Conservation (phyloP, 1,140 invertebrate species). For the Zaprionus camerounensis region DNA sequence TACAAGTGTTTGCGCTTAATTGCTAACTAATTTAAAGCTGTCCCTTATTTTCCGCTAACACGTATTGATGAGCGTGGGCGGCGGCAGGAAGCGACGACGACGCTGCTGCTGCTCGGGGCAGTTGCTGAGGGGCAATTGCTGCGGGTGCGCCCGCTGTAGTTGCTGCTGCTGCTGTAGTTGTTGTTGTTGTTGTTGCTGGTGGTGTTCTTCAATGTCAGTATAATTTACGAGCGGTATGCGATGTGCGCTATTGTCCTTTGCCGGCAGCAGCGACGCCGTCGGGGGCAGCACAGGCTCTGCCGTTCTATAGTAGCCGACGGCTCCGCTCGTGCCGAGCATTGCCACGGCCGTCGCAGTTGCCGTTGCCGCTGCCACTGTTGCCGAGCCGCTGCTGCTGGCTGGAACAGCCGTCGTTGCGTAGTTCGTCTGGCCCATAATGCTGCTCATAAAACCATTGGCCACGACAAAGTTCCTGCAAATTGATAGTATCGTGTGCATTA, state of each 20-base stretch:
- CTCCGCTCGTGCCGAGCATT: conserved; percentile 14
- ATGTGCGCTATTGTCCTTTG: conserved; percentile 51
- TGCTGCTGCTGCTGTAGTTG: conserved; percentile 7
- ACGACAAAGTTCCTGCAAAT: conserved; percentile 84
- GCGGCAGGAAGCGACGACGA: conserved; percentile 40
- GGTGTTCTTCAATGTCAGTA: conserved; percentile 50
- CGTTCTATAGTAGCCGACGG: conserved; percentile 41
- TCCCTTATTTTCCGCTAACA: conserved; percentile 58
- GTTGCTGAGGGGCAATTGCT: background rate
- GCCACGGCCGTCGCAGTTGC: conserved; percentile 4
- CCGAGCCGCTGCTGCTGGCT: background rate
- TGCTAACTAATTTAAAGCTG: conserved; percentile 65
- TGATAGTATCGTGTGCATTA: conserved; percentile 62
- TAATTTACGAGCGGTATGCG: conserved; percentile 47
- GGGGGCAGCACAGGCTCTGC: conserved; percentile 22
- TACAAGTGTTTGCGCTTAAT: conserved; percentile 9
- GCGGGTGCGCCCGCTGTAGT: conserved; percentile 27
- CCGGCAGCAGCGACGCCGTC: conserved; percentile 22
- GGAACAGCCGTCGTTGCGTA: conserved; percentile 34
- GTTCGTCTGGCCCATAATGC: conserved; percentile 75
- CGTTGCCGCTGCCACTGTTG: conserved; percentile 3
- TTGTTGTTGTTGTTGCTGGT: conserved; percentile 17
- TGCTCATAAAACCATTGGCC: conserved; percentile 84
- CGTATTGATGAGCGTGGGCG: conserved; percentile 66
- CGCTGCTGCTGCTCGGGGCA: conserved; percentile 34